Evolutionary conservation across 2,888 invertebrate genomes (phyloP), one percentile per base, ranked within the genome.

Genomic region (Opisthograptis luteolata): DNA sequence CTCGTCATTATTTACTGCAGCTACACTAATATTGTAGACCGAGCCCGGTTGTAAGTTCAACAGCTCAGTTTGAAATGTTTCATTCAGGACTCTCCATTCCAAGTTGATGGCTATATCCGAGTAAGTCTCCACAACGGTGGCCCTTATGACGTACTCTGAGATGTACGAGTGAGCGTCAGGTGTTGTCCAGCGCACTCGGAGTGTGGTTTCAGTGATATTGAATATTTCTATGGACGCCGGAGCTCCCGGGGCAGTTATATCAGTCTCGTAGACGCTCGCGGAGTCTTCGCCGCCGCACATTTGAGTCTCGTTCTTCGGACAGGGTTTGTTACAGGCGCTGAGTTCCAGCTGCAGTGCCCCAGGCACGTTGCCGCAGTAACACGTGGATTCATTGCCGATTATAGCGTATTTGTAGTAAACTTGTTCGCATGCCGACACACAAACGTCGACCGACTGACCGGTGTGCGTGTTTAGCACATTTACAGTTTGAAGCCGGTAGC

Each of bases 21-120:
- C 89, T 1, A 97, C 91, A 24, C 94, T 93, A 14, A 97, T 89
- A 58, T 94, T 94, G 75, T 97, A 97, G 45, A 88, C 87, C 0
- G 95, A 94, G 0, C 95, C 96, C 0, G 97, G 94, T 56, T 94
- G 92, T 1, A 97, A 77, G 68, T 92, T 93, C 9, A 92, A 85
- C 9, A 94, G 76, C 66, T 93, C 92, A 22, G 91, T 91, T 54
- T 89, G 86, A 12, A 89, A 84, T 32, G 93, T 93, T 35, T 85
- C 87, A 69, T 92, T 93, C 8, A 92, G 91, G 17, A 93, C 92
- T 54, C 87, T 87, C 91, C 93, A 94, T 49, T 92, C 92, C 34
- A 92, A 82, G 12, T 87, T 86, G 3, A 92, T 70, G 0, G 84
- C 77, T 51, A 86, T 77, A 25, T 88, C 91, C 0, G 94, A 91